phyloP scores from a whole-genome alignment of 2,797 vertebrate species.

The Phrynocephalus guinanensis region DNA sequence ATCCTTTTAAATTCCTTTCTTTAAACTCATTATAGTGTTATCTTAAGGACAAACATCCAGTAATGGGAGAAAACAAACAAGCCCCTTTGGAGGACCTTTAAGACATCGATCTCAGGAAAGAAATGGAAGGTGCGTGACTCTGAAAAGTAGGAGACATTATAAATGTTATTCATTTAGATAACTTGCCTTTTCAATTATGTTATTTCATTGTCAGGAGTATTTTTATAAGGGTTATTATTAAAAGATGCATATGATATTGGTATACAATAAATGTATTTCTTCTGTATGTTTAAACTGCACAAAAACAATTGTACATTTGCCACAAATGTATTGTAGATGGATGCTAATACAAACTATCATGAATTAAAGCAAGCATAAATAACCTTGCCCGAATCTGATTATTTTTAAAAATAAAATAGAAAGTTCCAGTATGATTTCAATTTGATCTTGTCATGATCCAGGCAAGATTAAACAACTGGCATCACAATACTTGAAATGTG shows the following conservation, averaged over 20 bases:
- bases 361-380: not conserved
- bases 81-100: constrained; percentile 40
- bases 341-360: not conserved
- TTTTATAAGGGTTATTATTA: constrained; percentile 37
- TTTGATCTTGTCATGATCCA: not conserved
- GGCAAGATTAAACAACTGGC: not conserved
- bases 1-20: constrained; percentile 59
- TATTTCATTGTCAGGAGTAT: constrained; percentile 40
- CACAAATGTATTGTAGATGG: constrained; percentile 7
- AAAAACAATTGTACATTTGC: constrained; percentile 2
- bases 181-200: constrained; percentile 13
- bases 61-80: constrained; percentile 50
- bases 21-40: constrained; percentile 55
- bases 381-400: not conserved
- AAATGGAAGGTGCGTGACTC: constrained; percentile 34
- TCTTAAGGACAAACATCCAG: constrained; percentile 51
- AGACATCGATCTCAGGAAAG: constrained; percentile 33
- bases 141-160: constrained; percentile 26
- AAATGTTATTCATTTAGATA: constrained; percentile 41
- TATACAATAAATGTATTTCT: not conserved
- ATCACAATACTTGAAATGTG: not conserved
- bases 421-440: not conserved
- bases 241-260: constrained; percentile 34
- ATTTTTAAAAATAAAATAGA: not conserved
- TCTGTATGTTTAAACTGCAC: constrained; percentile 34